phyloP scores from a whole-genome alignment of 2,888 invertebrate species.

The Xanthia icteritia region DNA sequence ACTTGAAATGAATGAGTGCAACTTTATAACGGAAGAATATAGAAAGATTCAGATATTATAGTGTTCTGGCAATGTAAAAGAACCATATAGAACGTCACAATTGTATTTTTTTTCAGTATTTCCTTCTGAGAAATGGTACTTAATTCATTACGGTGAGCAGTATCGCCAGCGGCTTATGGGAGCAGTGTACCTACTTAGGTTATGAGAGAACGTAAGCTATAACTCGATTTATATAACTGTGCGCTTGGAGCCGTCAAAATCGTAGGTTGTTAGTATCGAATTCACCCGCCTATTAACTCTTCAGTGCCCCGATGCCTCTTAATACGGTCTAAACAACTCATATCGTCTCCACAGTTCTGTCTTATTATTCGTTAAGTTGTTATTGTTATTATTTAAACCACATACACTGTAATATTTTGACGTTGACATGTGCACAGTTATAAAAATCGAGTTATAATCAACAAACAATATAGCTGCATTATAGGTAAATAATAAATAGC shows the following conservation, averaged over 20 bases:
- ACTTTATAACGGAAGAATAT: background rate
- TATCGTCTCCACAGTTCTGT: no score
- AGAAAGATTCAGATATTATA: background rate
- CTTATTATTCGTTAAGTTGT: no score
- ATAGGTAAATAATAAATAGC: slow-evolving; percentile 22
- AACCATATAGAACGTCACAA: background rate
- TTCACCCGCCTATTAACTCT: no score
- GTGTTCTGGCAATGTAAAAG: background rate
- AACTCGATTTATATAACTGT: no score
- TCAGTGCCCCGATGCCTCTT: no score
- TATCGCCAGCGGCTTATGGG: background rate
- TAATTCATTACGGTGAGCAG: background rate
- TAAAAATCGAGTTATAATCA: background rate
- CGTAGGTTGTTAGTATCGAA: no score
- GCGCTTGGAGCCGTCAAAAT: no score
- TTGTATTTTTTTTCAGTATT: background rate
- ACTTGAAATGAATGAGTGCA: background rate
- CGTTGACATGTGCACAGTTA: no score
- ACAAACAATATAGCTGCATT: no score
- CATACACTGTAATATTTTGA: no score
- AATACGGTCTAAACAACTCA: no score
- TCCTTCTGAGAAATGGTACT: background rate
- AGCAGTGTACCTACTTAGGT: background rate
- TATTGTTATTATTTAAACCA: no score
- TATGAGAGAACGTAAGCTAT: background rate